phyloP scores from a whole-genome alignment of 2,113 vertebrate species.

The Mormyrus lacerda region DNA sequence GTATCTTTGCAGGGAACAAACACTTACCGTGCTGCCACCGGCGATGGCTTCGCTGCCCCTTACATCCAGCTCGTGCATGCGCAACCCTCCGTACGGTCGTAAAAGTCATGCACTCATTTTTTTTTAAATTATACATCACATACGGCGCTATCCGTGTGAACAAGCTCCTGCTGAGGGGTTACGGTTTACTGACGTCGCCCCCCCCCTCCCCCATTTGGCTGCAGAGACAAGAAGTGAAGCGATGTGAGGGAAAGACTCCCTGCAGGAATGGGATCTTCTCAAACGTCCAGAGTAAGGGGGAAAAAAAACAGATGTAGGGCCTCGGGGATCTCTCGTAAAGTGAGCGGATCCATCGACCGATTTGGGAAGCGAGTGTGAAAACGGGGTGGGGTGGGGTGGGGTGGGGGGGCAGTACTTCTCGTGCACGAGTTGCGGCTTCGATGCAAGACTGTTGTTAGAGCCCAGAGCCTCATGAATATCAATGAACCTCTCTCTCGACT shows the following conservation, averaged over 20 bases:
- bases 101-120: not conserved
- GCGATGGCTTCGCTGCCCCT: not conserved
- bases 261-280: not conserved
- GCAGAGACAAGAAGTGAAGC: not conserved
- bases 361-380: slow-evolving; percentile 9
- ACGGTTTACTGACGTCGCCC: slow-evolving; percentile 43
- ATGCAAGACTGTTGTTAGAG: slow-evolving; percentile 34
- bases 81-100: too few relatives aligned
- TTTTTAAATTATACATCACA: slow-evolving; percentile 65
- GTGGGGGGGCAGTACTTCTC: slow-evolving; percentile 18
- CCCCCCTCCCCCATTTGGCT: not conserved
- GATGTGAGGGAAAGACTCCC: not conserved
- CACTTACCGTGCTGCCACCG: not conserved
- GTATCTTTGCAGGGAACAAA: not conserved
- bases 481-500: slow-evolving; percentile 18
- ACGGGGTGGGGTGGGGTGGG: not conserved
- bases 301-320: not conserved
- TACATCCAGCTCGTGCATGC: not conserved
- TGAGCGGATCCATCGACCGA: not conserved
- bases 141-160: slow-evolving; percentile 58
- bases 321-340: not conserved
- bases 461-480: slow-evolving; percentile 44
- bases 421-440: slow-evolving; percentile 31
- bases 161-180: slow-evolving; percentile 60
- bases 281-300: not conserved